Evolutionary conservation across 2,113 vertebrate species (phyloP), one percentile per base, ranked within the genome.

Genomic region (Heterotilapia buettikoferi): DNA sequence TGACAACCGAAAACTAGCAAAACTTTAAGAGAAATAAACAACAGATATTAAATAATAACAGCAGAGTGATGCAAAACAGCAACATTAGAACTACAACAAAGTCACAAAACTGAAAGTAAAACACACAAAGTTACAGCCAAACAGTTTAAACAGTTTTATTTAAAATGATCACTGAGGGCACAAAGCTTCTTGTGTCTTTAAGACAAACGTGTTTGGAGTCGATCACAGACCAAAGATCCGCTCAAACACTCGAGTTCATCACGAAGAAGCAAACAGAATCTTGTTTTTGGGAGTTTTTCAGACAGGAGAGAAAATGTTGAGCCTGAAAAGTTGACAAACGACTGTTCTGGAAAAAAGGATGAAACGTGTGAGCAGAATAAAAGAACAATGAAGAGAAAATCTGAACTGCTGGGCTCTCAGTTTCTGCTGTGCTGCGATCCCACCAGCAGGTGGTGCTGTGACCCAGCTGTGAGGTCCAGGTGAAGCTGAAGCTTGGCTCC

Each of bases 361-460:
- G 0, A 12, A 0, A 16, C n/a, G 0, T 9, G 2, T 73, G 38
- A 16, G 13, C 38, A 3, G 66, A 9, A 21, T 0, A 11, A 68
- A 38, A 21, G 21, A 13, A 6, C 11, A 6, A 14, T 29, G 6
- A 26, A 2, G 0, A 40, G 12, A 14, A 71, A 24, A 71, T 24
- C 36, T 14, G 36, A 68, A n/a, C 36, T 40, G 66, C 38, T 26
- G 24, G 16, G 59, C 16, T 8, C 45, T 16, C 21, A 16, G 57
- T 76, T 84, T 53, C 40, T 76, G 83, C 33, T 18, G 84, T 40
- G 9, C 56, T 6, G 4, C 11, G 24, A 0, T 3, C 5, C 14
- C 18, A 31, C 82, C 89, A 86, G 82, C 52, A 87, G 89, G 68
- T 3, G 90, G 87, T n/a, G 1, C 3, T 73, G 80, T 14, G 18